Evolutionary conservation across 2,113 vertebrate genomes (phyloP), one percentile per base, ranked within the genome.

Genomic region (Coturnix japonica): DNA sequence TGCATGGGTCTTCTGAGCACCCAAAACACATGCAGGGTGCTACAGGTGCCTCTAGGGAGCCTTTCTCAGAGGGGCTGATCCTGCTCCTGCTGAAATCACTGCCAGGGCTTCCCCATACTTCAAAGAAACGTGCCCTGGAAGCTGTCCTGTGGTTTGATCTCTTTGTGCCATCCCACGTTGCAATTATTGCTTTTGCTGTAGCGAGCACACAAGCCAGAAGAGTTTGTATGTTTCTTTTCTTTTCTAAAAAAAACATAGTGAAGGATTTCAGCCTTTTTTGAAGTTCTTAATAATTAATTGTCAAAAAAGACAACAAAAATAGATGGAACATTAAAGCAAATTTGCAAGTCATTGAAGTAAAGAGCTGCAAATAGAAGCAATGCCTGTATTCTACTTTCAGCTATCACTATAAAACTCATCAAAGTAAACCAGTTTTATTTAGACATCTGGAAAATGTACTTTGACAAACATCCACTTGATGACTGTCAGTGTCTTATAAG

Each of bases 371-470:
- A 95, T 56, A 73, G 81, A 93, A 89, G 85, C 71, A 82, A 87
- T 0, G 67, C 64, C 73, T 87, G 54, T 44, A 70, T 60, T 81
- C 85, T 92, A 94, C 85, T 87, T 95, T 88, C 75, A 94, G 61
- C 90, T 94, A 90, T 96, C 91, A 73, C 72, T 85, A 72, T 85
- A 91, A 95, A 97, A 96, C 66, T 97, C 95, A 96, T 96, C 96
- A 97, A 96, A 97, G 95, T 87, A 94, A 95, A 96, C 65, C 93
- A 91, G 89, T 96, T 95, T 95, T 97, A 97, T 97, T 97, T 96
- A 95, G 95, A 97, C 96, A 95, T 96, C 96, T 96, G 92, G 95
- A 97, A 96, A 97, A 95, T 85, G 91, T 92, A 96, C 95, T 96
- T 94, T 95, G 96, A 97, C 95, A 97, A 97, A 97, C 94, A 97